phyloP scores from a whole-genome alignment of 2,888 invertebrate species.

The Agrochola litura region DNA sequence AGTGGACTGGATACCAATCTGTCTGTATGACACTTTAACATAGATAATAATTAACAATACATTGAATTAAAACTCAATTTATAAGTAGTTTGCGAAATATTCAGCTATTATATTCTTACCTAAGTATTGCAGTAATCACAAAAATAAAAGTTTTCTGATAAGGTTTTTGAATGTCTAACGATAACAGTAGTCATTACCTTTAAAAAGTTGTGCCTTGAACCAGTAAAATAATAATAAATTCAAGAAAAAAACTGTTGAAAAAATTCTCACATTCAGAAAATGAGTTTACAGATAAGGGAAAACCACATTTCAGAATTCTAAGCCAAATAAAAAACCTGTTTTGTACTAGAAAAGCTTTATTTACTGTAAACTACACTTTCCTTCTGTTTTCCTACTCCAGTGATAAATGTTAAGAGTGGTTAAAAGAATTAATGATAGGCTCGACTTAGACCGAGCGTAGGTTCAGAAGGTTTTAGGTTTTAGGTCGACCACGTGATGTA shows the following conservation, averaged over 20 bases:
- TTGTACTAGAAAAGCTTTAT: neutral
- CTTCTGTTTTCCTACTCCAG: neutral
- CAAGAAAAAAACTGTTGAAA: neutral
- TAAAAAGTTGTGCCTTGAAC: slow-evolving; percentile 1
- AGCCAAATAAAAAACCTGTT: neutral
- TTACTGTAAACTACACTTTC: neutral
- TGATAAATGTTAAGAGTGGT: slow-evolving; percentile 22
- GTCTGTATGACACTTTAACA: neutral
- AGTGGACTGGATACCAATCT: slow-evolving; percentile 21
- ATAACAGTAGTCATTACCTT: neutral
- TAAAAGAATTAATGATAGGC: slow-evolving; percentile 38
- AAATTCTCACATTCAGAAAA: slow-evolving; percentile 4
- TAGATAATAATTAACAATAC: neutral
- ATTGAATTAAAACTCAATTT: neutral
- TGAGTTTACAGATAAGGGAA: slow-evolving; percentile 4
- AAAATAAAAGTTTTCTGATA: neutral
- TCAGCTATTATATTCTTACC: neutral
- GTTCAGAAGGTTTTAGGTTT: slow-evolving; percentile 33
- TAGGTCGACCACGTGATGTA: slow-evolving; percentile 38
- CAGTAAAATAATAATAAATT: slow-evolving; percentile 9
- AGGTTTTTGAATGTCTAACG: neutral
- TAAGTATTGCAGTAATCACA: neutral
- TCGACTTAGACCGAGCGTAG: slow-evolving; percentile 10
- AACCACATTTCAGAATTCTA: neutral
- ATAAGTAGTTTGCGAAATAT: neutral